A percentile compares a stretch with the other conserved stretches of the same genome.
Evolutionary conservation across 2,888 invertebrate genomes (phyloP).

Genomic region (Sylvicola fuscatus): DNA sequence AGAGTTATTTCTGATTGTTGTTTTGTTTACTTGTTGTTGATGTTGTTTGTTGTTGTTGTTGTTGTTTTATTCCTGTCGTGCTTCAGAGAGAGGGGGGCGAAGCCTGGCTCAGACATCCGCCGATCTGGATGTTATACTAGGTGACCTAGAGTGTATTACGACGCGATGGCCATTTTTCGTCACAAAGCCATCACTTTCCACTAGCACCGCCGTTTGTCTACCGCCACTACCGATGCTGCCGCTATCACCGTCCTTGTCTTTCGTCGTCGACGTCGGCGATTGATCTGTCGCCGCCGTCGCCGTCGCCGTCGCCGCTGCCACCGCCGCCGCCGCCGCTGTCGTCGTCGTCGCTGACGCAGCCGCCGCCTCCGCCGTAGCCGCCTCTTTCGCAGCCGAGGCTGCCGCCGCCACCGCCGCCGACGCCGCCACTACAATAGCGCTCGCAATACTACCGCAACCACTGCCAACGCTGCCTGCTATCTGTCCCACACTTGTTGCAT

Average conservation of each 20-base stretch:
- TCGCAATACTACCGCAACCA: no score
- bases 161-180: conserved; percentile 79
- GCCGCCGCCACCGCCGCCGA: no score
- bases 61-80: conserved; percentile 21
- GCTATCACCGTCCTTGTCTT: conserved; percentile 13
- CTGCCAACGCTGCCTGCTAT: no score
- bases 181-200: conserved; percentile 63
- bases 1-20: not conserved
- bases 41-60: not conserved
- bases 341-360: no score
- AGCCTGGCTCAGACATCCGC: conserved; percentile 71
- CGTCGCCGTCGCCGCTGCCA: conserved; percentile 8
- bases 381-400: no score
- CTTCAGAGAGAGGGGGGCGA: conserved; percentile 46
- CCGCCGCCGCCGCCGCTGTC: conserved; percentile 7
- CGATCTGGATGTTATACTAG: conserved; percentile 61
- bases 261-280: conserved; percentile 8
- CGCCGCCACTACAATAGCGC: no score
- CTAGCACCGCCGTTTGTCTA: conserved; percentile 65
- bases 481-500: no score
- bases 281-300: conserved; percentile 7
- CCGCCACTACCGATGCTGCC: conserved; percentile 15
- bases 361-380: not conserved
- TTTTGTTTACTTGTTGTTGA: not conserved
- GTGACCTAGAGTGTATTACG: conserved; percentile 73